Percentiles rank a stretch among this genome's conserved stretches.
These are phyloP conservation scores for Brachyopa scutellaris DNA, from an alignment of 2,888 invertebrate genomes.

Conservation along the genomic window DNA sequence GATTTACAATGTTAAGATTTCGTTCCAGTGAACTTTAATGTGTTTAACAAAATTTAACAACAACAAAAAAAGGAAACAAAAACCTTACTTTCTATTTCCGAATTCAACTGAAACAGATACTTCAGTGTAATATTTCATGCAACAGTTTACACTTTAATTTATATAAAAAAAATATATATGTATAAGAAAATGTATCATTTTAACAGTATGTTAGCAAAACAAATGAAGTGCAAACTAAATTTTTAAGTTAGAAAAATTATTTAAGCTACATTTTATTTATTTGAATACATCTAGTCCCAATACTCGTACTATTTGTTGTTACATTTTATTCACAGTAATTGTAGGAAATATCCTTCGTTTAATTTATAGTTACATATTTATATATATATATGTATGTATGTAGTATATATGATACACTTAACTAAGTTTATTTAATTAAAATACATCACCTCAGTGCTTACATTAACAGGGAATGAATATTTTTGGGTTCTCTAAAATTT, in stretches of 20 bases:
- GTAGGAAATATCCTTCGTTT: slow-evolving; percentile 66
- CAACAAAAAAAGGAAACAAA: no score
- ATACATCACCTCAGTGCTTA: slow-evolving; percentile 71
- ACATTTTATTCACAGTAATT: slow-evolving; percentile 64
- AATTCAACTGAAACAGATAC: not conserved
- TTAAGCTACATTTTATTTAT: slow-evolving; percentile 39
- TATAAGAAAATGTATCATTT: not conserved
- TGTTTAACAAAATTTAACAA: no score
- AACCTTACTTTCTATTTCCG: no score
- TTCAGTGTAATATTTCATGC: slow-evolving; percentile 8
- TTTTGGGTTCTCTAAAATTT: slow-evolving; percentile 59
- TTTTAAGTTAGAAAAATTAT: slow-evolving; percentile 31
- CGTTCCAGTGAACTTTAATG: no score
- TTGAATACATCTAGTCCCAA: slow-evolving; percentile 65
- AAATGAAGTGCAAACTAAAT: slow-evolving; percentile 25
- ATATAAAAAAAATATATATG: not conserved
- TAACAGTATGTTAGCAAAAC: not conserved
- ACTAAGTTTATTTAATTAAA: slow-evolving; percentile 63
- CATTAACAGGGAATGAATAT: slow-evolving; percentile 65
- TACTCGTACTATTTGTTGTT: slow-evolving; percentile 59
- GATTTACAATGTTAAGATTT: no score
- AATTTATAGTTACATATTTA: slow-evolving; percentile 43
- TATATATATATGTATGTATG: slow-evolving; percentile 46
- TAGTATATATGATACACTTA: slow-evolving; percentile 56
- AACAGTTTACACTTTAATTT: slow-evolving; percentile 2